These are phyloP conservation scores for Torymus tubicola DNA, from an alignment of 2,888 invertebrate genomes.

Conservation along the genomic window DNA sequence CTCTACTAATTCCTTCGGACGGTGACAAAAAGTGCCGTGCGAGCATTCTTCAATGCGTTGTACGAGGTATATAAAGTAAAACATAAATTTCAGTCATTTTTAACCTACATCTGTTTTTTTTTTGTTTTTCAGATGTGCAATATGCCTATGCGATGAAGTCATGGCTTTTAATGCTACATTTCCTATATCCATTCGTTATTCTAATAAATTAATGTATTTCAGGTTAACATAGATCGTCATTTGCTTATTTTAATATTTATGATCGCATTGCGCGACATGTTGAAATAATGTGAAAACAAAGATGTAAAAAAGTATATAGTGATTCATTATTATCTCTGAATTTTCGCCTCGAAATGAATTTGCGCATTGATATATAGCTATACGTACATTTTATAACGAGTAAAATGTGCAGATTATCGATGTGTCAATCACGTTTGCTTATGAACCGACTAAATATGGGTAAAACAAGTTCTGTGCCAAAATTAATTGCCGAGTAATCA, in stretches of 20 bases:
- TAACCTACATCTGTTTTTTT: no score
- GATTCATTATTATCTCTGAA: slow-evolving; percentile 32
- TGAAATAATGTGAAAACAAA: slow-evolving; percentile 23
- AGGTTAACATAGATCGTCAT: background rate
- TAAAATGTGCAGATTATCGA: slow-evolving; percentile 22
- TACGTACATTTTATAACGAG: background rate
- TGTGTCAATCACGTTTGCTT: background rate
- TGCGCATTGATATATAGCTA: background rate
- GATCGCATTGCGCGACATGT: slow-evolving; percentile 20
- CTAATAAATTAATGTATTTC: slow-evolving; percentile 28
- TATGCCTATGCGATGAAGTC: background rate
- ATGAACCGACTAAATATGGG: background rate
- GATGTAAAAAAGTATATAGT: background rate
- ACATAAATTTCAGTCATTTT: no score
- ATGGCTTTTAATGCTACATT: background rate
- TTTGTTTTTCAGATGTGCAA: no score
- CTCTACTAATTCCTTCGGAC: no score
- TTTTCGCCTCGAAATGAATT: slow-evolving; percentile 13
- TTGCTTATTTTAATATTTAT: slow-evolving; percentile 39
- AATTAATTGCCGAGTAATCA: slow-evolving; percentile 12
- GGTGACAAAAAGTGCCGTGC: no score
- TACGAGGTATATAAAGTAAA: no score
- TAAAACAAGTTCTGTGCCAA: background rate
- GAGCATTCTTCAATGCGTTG: no score
- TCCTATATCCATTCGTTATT: background rate